These are phyloP conservation scores for Entosphenus tridentatus DNA, from an alignment of 2,113 vertebrate genomes.

Conservation along the genomic window DNA sequence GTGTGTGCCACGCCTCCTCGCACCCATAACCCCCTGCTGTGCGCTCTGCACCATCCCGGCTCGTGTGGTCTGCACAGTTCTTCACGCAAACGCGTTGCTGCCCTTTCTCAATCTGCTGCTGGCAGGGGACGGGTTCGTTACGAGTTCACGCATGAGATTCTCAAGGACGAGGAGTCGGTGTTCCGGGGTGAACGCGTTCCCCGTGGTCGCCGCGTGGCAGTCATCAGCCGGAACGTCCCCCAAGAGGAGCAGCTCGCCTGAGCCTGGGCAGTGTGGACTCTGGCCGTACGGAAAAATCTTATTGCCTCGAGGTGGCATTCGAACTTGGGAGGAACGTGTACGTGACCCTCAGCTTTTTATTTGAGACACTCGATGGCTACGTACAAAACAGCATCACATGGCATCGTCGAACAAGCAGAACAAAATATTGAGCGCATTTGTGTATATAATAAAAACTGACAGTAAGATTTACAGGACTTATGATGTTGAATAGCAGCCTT, in stretches of 20 bases:
- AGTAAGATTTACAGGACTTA: too few species aligned
- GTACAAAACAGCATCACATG: not conserved
- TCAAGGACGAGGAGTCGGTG: slow-evolving; percentile 41
- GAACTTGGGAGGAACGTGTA: not conserved
- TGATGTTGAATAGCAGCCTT: too few species aligned
- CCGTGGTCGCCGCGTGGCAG: slow-evolving; percentile 38
- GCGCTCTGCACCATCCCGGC: too few species aligned
- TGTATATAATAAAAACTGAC: too few species aligned
- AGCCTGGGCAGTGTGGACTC: not conserved
- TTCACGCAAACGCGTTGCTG: not conserved
- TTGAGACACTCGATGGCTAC: not conserved
- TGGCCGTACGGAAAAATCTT: not conserved
- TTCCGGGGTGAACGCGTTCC: slow-evolving; percentile 33
- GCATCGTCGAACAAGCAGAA: not conserved
- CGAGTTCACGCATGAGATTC: slow-evolving; percentile 51
- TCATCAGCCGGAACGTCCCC: slow-evolving; percentile 53
- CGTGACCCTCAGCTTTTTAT: not conserved
- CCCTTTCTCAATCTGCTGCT: not conserved
- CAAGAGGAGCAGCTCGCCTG: slow-evolving; percentile 3
- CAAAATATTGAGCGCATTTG: not conserved
- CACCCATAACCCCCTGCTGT: not conserved
- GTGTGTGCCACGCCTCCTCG: slow-evolving; percentile 15
- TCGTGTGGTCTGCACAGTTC: not conserved
- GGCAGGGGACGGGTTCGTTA: slow-evolving; percentile 39
- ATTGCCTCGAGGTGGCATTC: not conserved